A percentile compares a stretch with the other conserved stretches of the same genome.
phyloP scores from a whole-genome alignment of 2,888 invertebrate genomes.

The Lysandra coridon region DNA sequence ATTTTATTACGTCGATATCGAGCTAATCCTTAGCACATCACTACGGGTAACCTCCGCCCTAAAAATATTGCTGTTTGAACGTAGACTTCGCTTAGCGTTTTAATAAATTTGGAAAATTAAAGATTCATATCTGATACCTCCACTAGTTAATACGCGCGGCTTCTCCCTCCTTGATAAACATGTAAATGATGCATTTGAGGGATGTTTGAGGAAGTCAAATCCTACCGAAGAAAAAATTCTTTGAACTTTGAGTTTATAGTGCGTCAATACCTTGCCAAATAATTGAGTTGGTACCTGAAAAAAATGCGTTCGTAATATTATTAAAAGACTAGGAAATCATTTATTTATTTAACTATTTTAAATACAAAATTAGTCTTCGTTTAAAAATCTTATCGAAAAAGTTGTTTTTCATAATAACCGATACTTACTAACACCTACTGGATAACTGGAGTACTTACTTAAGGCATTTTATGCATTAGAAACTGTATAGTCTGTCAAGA shows the following conservation, averaged over 20 bases:
- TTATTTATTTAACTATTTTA: no score
- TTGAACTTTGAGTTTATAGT: constrained; percentile 1
- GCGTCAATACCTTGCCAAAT: neutral
- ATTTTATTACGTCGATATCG: constrained; percentile 9
- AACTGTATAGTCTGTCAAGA: no score
- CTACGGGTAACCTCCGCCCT: constrained; percentile 69
- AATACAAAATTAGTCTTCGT: no score
- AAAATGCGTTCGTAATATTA: no score
- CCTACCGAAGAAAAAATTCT: constrained; percentile 27
- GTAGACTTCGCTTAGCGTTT: constrained; percentile 77
- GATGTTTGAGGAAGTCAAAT: constrained; percentile 38
- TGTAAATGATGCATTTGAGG: constrained; percentile 42
- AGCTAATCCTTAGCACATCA: constrained; percentile 43
- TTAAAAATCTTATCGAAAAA: no score
- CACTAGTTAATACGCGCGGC: constrained; percentile 61
- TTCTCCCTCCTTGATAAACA: constrained; percentile 49
- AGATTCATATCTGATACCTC: constrained; percentile 76
- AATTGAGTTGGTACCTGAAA: neutral
- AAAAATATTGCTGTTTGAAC: constrained; percentile 80
- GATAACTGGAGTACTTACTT: no score
- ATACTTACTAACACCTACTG: no score
- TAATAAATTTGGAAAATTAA: constrained; percentile 80
- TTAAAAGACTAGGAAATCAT: no score
- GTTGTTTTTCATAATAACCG: no score
- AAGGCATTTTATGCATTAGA: no score